Percentiles rank a stretch among this genome's conserved stretches.
Conservation (phyloP, 2,797 vertebrate genomes). For the Lepilemur ruficaudatus region DNA sequence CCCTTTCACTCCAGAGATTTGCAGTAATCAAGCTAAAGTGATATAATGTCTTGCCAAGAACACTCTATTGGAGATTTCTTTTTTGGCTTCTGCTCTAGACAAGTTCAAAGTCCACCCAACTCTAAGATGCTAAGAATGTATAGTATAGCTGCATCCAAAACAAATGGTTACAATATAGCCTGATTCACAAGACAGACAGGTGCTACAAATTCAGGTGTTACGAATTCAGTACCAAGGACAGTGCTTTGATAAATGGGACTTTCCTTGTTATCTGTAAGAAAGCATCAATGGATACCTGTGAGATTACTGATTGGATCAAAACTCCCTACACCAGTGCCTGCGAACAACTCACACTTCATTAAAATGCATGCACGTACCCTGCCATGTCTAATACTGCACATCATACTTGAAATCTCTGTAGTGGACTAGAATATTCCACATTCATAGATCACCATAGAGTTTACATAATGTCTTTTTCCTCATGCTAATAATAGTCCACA, state of each 20-base stretch:
- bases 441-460: neutral
- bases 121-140: neutral
- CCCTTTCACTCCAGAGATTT: constrained; percentile 35
- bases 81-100: neutral
- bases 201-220: neutral
- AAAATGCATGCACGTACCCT: neutral
- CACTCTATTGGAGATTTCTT: neutral
- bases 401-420: neutral
- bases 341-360: neutral
- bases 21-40: neutral
- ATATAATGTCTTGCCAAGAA: neutral
- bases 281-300: neutral
- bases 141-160: neutral
- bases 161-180: neutral
- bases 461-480: neutral
- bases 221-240: neutral
- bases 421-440: neutral
- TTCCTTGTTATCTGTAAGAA: neutral
- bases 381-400: neutral
- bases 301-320: neutral
- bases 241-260: accelerated
- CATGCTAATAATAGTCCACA: neutral
- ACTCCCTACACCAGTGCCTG: neutral
- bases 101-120: constrained; percentile 13
- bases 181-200: neutral